Evolutionary conservation across 2,888 invertebrate species (phyloP).

Genomic region (Andricus curvator): DNA sequence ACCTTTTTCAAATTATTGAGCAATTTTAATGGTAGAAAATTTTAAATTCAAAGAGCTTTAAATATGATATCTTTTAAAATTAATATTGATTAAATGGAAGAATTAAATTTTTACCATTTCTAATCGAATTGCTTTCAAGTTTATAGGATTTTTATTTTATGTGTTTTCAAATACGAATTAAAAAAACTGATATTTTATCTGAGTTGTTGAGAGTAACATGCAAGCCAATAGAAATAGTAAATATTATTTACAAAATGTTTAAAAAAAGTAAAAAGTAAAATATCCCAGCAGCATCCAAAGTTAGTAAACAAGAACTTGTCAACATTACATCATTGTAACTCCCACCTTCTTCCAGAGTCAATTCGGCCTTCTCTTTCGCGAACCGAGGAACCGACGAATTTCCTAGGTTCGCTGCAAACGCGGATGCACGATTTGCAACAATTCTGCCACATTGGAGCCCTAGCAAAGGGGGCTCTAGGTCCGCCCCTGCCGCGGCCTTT

Average conservation of each 20-base stretch:
- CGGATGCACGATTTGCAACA: constrained; percentile 15
- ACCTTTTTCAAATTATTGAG: too few relatives aligned
- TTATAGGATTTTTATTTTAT: not conserved
- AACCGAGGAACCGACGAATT: not conserved
- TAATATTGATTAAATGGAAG: too few relatives aligned
- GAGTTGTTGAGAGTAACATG: not conserved
- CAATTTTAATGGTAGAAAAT: not conserved
- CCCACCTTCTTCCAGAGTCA: constrained; percentile 28
- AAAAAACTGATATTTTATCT: not conserved
- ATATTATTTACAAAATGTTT: not conserved
- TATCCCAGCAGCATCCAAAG: not conserved
- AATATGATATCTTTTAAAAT: not conserved
- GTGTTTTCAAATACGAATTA: not conserved
- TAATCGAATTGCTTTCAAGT: not conserved
- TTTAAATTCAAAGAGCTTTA: not conserved
- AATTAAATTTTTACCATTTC: not conserved
- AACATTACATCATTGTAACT: constrained; percentile 22
- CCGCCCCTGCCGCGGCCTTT: constrained; percentile 62
- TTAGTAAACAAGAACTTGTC: constrained; percentile 34
- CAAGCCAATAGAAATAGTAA: not conserved
- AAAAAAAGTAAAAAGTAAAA: not conserved
- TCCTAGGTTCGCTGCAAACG: not conserved
- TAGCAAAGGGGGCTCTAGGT: constrained; percentile 50
- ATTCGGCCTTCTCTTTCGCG: constrained; percentile 21
- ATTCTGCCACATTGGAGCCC: constrained; percentile 46